Evolutionary conservation across 2,797 vertebrate species (phyloP), one percentile per base, ranked within the genome.

Genomic region (Karalla daura): DNA sequence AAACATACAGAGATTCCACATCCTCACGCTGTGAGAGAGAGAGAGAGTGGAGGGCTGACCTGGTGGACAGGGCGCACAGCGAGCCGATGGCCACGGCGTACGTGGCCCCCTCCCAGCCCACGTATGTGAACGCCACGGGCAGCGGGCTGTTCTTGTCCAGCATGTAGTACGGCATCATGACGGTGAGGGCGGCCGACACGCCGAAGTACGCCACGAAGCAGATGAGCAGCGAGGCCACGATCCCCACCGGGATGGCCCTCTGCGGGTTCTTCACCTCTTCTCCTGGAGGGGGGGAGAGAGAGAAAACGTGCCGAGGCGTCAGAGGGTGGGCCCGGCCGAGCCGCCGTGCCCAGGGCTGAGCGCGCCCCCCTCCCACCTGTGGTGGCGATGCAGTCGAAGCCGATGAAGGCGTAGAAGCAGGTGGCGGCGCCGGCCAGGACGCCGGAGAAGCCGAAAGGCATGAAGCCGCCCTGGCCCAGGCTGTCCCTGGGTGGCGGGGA

Each of bases 241-340:
- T 99, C 24, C 97, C 97, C 5, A 98, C 88, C 1, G 98, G 98
- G 85, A 99, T 98, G 63, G 98, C 98, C 69, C 95, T 96, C 92
- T 99, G 98, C 0, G 98, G 98, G 74, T 99, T 98, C 91, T 97
- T 99, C 63, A 98, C 98, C 86, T 99, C 98, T 84, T 99, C 98
- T 0, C 98, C 98, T 99, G 49, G 13, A 33, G 62, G n/a, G n/a
- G n/a, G n/a, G n/a, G n/a, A n/a, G n/a, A n/a, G n/a, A n/a, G n/a
- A 49, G 41, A 39, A 47, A 40, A 72, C 27, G 40, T 1, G 18
- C 17, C 4, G n/a, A 9, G 8, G 33, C 12, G 44, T 79, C 17
- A 82, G 59, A 2, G 13, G 30, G 12, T 1, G 1, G 33, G 33
- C n/a, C 28, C 28, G 5, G 28, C 28, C 28, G 28, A 10, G 28